A percentile compares a stretch with the other conserved stretches of the same genome.
Evolutionary conservation across 2,888 invertebrate species (phyloP).

Genomic region (Eucera pruinosa): DNA sequence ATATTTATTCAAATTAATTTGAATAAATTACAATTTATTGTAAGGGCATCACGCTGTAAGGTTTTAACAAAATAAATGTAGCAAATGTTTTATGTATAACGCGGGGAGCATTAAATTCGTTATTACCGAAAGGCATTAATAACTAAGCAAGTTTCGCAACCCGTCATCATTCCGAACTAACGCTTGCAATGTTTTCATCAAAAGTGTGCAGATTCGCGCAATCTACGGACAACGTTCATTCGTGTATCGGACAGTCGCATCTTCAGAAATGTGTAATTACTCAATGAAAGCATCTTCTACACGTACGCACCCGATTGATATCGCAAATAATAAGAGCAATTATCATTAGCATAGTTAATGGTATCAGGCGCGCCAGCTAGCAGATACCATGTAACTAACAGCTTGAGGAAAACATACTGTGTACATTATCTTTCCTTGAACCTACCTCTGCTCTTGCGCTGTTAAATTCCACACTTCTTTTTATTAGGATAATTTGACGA

Average conservation of each 20-base stretch:
- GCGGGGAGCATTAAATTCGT: constrained; percentile 10
- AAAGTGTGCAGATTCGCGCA: constrained; percentile 50
- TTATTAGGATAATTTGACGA: not conserved
- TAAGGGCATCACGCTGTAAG: not conserved
- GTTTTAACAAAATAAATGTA: not conserved
- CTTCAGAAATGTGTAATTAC: constrained; percentile 80
- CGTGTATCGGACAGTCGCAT: constrained; percentile 75
- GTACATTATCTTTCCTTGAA: constrained; percentile 13
- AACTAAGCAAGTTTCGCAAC: not conserved
- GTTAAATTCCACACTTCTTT: not conserved
- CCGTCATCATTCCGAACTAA: constrained; percentile 30
- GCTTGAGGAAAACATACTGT: constrained; percentile 46
- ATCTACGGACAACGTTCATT: constrained; percentile 70
- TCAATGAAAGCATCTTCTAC: constrained; percentile 77
- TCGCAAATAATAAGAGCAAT: constrained; percentile 79
- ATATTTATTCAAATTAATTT: not conserved
- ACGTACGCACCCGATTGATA: constrained; percentile 78
- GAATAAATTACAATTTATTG: no score
- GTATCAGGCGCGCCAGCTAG: constrained; percentile 72
- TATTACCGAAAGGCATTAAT: constrained; percentile 19
- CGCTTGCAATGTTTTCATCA: constrained; percentile 50
- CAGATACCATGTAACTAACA: constrained; percentile 54
- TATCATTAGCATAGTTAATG: constrained; percentile 79
- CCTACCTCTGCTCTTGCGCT: constrained; percentile 1
- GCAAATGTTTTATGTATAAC: not conserved